Percentiles rank a stretch among this genome's conserved stretches.
Evolutionary conservation across 2,888 invertebrate species (phyloP).

Genomic region (Tubulanus polymorphus): DNA sequence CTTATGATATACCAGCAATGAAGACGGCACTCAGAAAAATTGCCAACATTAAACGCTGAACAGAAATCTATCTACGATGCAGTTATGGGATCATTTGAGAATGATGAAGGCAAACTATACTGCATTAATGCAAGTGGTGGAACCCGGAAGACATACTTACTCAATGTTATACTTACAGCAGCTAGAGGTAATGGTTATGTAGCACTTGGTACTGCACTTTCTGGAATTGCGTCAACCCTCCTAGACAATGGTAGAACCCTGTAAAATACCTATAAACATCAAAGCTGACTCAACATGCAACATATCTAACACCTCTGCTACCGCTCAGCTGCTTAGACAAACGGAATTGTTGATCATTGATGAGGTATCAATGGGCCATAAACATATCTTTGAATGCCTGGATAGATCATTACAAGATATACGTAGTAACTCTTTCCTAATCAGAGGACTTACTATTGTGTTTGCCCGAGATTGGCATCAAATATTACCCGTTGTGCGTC

Average conservation of each 20-base stretch:
- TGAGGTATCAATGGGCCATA: neutral
- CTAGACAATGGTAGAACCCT: conserved; percentile 7
- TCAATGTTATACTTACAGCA: conserved; percentile 1
- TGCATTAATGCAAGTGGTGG: conserved; percentile 7
- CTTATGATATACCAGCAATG: neutral
- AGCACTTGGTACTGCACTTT: conserved; percentile 4
- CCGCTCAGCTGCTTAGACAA: conserved; percentile 4
- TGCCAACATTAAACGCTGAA: neutral
- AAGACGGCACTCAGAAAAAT: neutral
- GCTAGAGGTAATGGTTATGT: neutral
- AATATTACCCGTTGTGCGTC: conserved; percentile 11
- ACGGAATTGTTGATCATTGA: neutral
- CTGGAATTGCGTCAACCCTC: conserved; percentile 7
- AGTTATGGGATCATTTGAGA: neutral
- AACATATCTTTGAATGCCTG: conserved; percentile 6
- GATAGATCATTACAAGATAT: conserved; percentile 6
- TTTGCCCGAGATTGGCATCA: conserved; percentile 11
- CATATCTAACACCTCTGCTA: conserved; percentile 1
- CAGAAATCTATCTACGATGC: neutral
- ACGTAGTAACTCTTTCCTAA: neutral
- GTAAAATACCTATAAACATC: conserved; percentile 7
- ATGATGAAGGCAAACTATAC: neutral
- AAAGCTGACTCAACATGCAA: neutral
- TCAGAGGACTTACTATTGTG: conserved; percentile 5
- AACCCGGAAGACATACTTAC: conserved; percentile 5